Base-by-base conservation (phyloP, 23 tunicate species). In the Ascidia mentula region DNA sequence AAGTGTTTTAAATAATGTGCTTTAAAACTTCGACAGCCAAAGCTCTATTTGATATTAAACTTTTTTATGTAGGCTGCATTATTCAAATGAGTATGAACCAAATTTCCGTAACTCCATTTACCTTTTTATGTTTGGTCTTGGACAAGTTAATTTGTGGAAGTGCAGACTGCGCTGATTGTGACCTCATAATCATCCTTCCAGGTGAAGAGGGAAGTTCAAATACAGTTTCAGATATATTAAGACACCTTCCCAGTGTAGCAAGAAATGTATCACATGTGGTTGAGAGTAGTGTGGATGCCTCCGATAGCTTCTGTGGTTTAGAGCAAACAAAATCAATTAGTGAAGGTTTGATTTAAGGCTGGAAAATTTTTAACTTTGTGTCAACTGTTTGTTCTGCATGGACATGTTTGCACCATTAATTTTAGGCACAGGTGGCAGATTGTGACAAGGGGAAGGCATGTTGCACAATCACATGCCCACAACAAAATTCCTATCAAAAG, bases 251-350 rank as follows among this genome's bases (percentile, higher is more conserved):
- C 45, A 95, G 40, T 12, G 95, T 73, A 34, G 86, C 80, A 31
- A 95, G 85, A 79, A 95, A 95, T 20, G 98, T 95, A 73, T 95
- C 95, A 75, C 98, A 95, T 8, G 95, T 89, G 3, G 88, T 76
- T 0, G 95, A 85, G 18, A 95, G 85, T n/a, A 95, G 36, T 15
- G 80, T 60, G 36, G 91, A 79, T 0, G 89, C 81, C 28, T 95
- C 98, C 20, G 89, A 73, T 5, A 92, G 40, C 32, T 37, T 70
- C 95, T 90, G 69, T 7, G 6, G n/a, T 0, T 22, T 40, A 15
- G 15, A 42, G 53, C 53, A 42, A 28, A 3, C 13, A 53, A 3
- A 53, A n/a, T n/a, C n/a, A n/a, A n/a, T n/a, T n/a, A n/a, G n/a
- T n/a, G n/a, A n/a, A n/a, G n/a, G n/a, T n/a, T n/a, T n/a, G n/a